Evolutionary conservation across 2,113 vertebrate species (phyloP), one percentile per base, ranked within the genome.

Genomic region (Lipophrys pholis): DNA sequence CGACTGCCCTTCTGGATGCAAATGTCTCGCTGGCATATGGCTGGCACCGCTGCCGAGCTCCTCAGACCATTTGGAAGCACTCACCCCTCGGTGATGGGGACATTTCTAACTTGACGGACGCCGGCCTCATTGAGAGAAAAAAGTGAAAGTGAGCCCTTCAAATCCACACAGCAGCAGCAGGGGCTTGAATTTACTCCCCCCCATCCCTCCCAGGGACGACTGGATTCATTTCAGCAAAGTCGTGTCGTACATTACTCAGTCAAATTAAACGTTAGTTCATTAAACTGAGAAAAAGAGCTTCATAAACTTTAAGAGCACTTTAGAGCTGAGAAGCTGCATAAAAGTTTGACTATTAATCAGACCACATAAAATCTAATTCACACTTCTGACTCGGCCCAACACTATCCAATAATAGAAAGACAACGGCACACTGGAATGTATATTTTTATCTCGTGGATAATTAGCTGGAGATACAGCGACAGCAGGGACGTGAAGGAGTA

Each of bases 1-100:
- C 9, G 38, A 76, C 21, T 54, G 61, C 63, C 70, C 69, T 39
- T 71, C 36, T 67, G 68, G 11, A 51, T 46, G 40, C 9, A 69
- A 42, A 66, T 48, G 38, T 80, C 59, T 72, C 30, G 56, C 5
- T 82, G 56, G 42, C 81, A 83, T 76, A 73, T 66, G 78, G 56
- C 49, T 48, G 49, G 48, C 16, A 62, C 59, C 70, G 52, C 10
- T 52, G 46, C 43, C 55, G 42, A 55, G 10, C 52, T 62, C 56
- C 76, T 59, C 21, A 52, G 76, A 74, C 67, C 63, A 81, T 46
- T 67, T 60, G 59, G 75, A 70, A 55, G 56, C 48, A 53, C 53
- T 78, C 51, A 70, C n/a, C 62, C 72, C 16, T 50, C 69, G 54
- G 83, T 39, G 63, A 87, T 73, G 70, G 70, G 50, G 8, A 67